Evolutionary conservation across 2,888 invertebrate species (phyloP).

Genomic region (Ichneumoninae sp.): DNA sequence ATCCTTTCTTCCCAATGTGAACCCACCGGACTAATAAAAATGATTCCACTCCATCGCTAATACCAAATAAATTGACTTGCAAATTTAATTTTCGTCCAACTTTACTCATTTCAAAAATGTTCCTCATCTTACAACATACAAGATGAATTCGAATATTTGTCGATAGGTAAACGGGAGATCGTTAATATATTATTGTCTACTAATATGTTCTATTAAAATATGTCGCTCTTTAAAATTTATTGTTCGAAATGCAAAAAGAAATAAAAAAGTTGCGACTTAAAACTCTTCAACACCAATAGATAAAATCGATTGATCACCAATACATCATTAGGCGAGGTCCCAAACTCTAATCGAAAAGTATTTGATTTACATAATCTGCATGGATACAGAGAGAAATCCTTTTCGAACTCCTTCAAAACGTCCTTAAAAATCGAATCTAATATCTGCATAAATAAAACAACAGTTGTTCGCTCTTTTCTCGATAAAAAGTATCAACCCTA

Average conservation of each 20-base stretch:
- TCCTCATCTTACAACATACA: background rate
- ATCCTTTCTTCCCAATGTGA: slow-evolving; percentile 13
- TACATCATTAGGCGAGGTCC: background rate
- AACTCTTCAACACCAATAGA: background rate
- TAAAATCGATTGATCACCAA: slow-evolving; percentile 1
- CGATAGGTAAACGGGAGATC: slow-evolving; percentile 25
- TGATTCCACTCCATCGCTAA: background rate
- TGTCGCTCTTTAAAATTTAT: slow-evolving; percentile 11
- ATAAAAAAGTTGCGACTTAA: background rate
- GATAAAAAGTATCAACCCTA: slow-evolving; percentile 2
- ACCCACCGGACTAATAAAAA: background rate
- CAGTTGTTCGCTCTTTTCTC: slow-evolving; percentile 3
- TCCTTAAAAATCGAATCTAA: slow-evolving; percentile 8
- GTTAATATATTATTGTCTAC: slow-evolving; percentile 25
- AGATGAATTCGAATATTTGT: slow-evolving; percentile 37
- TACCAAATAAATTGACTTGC: background rate
- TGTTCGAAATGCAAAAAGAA: background rate
- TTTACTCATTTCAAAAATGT: background rate
- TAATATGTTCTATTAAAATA: slow-evolving; percentile 54
- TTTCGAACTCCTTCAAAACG: background rate
- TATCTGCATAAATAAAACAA: background rate
- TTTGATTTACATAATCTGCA: background rate
- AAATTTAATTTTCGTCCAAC: background rate
- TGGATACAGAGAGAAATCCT: background rate
- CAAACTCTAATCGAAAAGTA: background rate